phyloP scores from a whole-genome alignment of 1,140 invertebrate genomes.

The Drosophila watanabei region DNA sequence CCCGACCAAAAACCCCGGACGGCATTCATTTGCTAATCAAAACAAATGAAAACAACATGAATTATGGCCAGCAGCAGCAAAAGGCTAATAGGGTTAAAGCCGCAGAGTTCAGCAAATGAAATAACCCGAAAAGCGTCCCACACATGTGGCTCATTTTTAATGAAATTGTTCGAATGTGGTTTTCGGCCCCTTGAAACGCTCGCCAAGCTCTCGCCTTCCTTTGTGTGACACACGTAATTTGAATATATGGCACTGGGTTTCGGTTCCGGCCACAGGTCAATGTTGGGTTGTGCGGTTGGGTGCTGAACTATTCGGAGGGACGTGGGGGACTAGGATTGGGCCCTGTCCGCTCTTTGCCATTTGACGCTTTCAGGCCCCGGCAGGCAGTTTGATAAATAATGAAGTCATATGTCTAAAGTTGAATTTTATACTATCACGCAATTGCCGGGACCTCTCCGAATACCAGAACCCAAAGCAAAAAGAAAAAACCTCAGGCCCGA shows the following conservation, averaged over 20 bases:
- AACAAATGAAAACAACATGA: constrained; percentile 83
- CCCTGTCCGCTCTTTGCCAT: constrained; percentile 45
- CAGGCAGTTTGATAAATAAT: constrained; percentile 77
- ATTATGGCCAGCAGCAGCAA: constrained; percentile 60
- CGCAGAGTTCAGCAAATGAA: constrained; percentile 65
- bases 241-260: constrained; percentile 66
- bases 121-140: constrained; percentile 46
- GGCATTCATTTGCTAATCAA: constrained; percentile 79
- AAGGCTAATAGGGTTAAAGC: constrained; percentile 79
- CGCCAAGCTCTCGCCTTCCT: constrained; percentile 6
- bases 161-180: constrained; percentile 74
- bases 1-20: constrained; percentile 37
- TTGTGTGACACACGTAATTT: constrained; percentile 68
- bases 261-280: constrained; percentile 41
- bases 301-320: constrained; percentile 44
- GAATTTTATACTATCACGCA: constrained; percentile 80
- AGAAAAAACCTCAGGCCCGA: constrained; percentile 16
- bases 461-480: not conserved
- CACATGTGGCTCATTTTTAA: constrained; percentile 58
- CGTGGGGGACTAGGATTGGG: constrained; percentile 19
- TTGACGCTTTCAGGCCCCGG: constrained; percentile 50
- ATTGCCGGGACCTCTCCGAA: constrained; percentile 46
- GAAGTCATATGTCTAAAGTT: constrained; percentile 81
- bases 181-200: constrained; percentile 39
- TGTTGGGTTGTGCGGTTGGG: constrained; percentile 34